Percentiles rank a stretch among this genome's conserved stretches.
phyloP scores from a whole-genome alignment of 2,797 vertebrate species.

The Menidia menidia region DNA sequence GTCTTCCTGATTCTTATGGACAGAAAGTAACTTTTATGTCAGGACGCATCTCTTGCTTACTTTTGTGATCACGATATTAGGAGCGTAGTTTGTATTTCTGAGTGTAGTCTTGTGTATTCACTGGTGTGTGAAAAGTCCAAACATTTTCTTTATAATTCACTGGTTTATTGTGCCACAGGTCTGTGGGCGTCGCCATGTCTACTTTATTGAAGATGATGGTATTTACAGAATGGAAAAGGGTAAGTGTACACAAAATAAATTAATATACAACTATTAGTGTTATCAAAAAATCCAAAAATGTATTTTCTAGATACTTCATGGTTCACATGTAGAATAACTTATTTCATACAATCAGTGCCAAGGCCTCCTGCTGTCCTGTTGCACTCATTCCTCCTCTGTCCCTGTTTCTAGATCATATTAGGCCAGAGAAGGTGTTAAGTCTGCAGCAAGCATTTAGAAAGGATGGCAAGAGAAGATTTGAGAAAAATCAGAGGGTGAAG shows the following conservation, averaged over 20 bases:
- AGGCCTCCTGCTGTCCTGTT: slow-evolving; percentile 11
- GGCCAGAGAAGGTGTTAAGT: slow-evolving; percentile 84
- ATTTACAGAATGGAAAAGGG: slow-evolving; percentile 86
- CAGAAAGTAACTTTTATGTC: not conserved
- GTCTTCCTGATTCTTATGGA: not conserved
- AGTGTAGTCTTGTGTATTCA: not conserved
- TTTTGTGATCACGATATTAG: not conserved
- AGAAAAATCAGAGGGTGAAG: slow-evolving; percentile 46
- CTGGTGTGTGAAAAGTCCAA: not conserved
- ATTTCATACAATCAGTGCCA: not conserved
- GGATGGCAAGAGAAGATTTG: slow-evolving; percentile 21
- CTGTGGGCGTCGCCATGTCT: slow-evolving; percentile 83
- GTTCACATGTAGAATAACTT: not conserved
- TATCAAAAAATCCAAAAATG: not conserved
- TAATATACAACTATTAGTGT: not conserved
- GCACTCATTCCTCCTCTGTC: slow-evolving; percentile 25
- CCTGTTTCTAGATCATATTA: slow-evolving; percentile 69
- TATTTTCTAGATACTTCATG: not conserved
- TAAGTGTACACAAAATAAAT: slow-evolving; percentile 78
- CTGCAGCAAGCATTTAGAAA: slow-evolving; percentile 41
- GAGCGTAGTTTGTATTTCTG: not conserved
- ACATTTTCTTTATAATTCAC: not conserved
- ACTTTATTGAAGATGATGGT: slow-evolving; percentile 87
- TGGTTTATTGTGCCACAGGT: slow-evolving; percentile 76
- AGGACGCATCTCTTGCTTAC: not conserved